Evolutionary conservation across 2,797 vertebrate genomes (phyloP).

Genomic region (Ataeniobius toweri): DNA sequence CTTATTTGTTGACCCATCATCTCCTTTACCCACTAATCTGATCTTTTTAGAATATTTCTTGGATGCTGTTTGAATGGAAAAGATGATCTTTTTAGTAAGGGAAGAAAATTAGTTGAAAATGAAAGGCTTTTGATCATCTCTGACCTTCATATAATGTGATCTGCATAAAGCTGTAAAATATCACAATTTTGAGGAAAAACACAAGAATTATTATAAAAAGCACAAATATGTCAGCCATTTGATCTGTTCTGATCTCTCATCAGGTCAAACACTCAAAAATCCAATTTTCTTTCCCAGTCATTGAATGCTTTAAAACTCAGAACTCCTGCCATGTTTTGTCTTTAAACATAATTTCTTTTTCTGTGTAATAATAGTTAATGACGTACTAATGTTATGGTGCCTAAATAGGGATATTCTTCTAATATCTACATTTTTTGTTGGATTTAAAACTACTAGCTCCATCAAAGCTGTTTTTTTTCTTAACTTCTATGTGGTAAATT

Average conservation of each 20-base stretch:
- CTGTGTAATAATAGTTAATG: not conserved
- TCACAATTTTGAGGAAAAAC: slow-evolving; percentile 21
- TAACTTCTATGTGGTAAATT: not conserved
- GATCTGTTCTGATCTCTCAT: not conserved
- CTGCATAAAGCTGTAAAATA: slow-evolving; percentile 18
- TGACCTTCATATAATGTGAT: slow-evolving; percentile 42
- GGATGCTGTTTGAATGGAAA: slow-evolving; percentile 36
- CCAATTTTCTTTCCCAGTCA: not conserved
- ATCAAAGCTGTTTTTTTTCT: not conserved
- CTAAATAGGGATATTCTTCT: no score
- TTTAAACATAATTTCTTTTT: not conserved
- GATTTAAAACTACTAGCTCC: not conserved
- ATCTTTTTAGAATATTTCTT: slow-evolving; percentile 21
- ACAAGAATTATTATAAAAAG: not conserved
- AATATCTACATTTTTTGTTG: not conserved
- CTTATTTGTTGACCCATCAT: not conserved
- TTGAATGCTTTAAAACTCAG: not conserved
- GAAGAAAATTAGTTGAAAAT: slow-evolving; percentile 24
- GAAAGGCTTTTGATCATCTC: slow-evolving; percentile 33
- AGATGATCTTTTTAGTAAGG: slow-evolving; percentile 10
- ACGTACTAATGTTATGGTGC: not conserved
- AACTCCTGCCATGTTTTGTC: not conserved
- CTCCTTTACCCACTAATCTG: slow-evolving; percentile 44
- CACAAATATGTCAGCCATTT: not conserved
- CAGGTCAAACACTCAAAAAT: no score